Base-by-base conservation (phyloP, 92 coral and sea anemone genomes). In the Diadumene lineata region DNA sequence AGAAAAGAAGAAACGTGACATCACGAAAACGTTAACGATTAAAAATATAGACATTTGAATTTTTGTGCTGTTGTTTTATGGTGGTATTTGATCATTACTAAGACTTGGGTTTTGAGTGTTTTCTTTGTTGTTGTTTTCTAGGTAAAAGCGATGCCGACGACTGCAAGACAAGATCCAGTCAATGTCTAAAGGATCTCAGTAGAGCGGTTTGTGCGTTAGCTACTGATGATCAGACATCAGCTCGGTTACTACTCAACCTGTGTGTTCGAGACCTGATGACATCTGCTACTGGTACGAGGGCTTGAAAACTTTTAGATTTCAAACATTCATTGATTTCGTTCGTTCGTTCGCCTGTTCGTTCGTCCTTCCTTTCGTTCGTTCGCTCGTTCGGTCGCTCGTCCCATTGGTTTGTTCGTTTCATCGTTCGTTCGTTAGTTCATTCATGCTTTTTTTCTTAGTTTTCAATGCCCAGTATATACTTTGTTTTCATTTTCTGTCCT, bases 271-370 rank as follows among this genome's bases (percentile, higher is more conserved):
- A 90, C 71, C 61, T 90, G 24, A 90, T 90, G 92, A 84, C 89
- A n/a, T 90, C 92, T 64, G 96, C 96, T 11, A 90, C 89, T 66
- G 96, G 96, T 90, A 56, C 28, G 70, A n/a, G n/a, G n/a, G n/a
- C n/a, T n/a, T n/a, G n/a, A n/a, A n/a, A n/a, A 38, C 22, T 31
- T 10, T 30, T 13, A 8, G 25, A 32, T 72, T 32, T n/a, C 17
- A 22, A 16, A 18, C 18, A 18, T 18, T 27, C 68, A 27, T 16
- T 13, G 24, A n/a, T n/a, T n/a, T n/a, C n/a, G n/a, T n/a, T n/a
- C n/a, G n/a, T n/a, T n/a, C n/a, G n/a, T n/a, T n/a, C n/a, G n/a
- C n/a, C n/a, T n/a, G n/a, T n/a, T n/a, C n/a, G n/a, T n/a, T n/a
- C n/a, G n/a, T n/a, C n/a, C n/a, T n/a, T n/a, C n/a, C n/a, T n/a